Evolutionary conservation across 2,888 invertebrate genomes (phyloP).

Genomic region (Heliothis peltigera): DNA sequence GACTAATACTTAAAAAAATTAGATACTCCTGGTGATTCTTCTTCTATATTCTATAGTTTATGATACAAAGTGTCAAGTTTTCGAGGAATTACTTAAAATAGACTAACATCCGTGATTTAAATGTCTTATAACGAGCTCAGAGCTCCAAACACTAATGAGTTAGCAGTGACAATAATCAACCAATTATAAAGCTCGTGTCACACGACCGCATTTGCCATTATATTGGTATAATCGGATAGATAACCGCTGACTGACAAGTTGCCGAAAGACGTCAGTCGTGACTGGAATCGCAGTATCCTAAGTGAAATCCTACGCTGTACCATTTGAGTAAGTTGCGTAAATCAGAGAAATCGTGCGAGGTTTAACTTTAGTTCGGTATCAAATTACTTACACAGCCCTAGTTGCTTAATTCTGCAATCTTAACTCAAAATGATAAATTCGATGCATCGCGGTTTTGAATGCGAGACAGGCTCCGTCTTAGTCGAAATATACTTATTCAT

Average conservation of each 20-base stretch:
- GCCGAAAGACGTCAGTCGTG: constrained; percentile 72
- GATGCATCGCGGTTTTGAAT: neutral
- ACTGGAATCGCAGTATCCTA: constrained; percentile 69
- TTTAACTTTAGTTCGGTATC: constrained; percentile 62
- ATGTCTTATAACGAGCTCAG: neutral
- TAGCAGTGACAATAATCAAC: constrained; percentile 48
- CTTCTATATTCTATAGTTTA: too few species aligned
- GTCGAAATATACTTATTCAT: neutral
- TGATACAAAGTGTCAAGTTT: too few species aligned
- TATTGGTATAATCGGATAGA: constrained; percentile 66
- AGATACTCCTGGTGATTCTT: too few species aligned
- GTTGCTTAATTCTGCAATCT: constrained; percentile 58
- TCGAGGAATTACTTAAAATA: too few species aligned
- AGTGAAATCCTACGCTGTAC: constrained; percentile 66
- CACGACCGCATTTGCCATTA: constrained; percentile 67
- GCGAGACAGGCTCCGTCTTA: too few species aligned
- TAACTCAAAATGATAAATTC: constrained; percentile 30
- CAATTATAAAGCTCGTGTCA: constrained; percentile 68
- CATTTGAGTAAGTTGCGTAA: constrained; percentile 64
- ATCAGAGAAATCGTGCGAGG: constrained; percentile 63
- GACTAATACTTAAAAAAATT: too few species aligned
- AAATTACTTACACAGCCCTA: constrained; percentile 60
- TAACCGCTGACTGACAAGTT: constrained; percentile 72
- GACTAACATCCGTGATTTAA: neutral
- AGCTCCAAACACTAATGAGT: constrained; percentile 36